Base-by-base conservation (phyloP, 92 coral and sea anemone species). In the Phenganax stokvisi region DNA sequence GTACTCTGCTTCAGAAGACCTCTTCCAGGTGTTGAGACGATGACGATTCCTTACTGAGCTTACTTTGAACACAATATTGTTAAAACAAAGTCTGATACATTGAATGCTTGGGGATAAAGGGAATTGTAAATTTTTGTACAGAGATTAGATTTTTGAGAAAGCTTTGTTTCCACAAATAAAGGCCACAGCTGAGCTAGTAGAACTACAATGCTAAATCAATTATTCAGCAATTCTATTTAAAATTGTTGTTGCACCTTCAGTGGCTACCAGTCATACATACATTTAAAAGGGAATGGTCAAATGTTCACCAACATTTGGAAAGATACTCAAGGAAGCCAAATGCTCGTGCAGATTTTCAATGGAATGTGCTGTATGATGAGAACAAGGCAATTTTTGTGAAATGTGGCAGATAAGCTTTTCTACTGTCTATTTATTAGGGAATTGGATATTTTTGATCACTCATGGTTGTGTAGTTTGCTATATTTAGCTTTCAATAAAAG, bases 1-100 rank as follows among this genome's bases (percentile, higher is more conserved):
- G 82, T 91, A 27, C 83, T 91, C 29, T 74, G 90, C 77, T 91
- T 91, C 91, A 91, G 82, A 82, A 89, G 92, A 71, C 92, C 89
- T 54, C 85, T 84, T 2, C 81, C 80, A 56, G 64, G 53, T 12
- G 68, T 27, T 51, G 37, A 71, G 52, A 31, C 15, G 12, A 44
- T n/a, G 10, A 16, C 54, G 83, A 79, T 79, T 59, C 83, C 83
- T 47, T 79, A 79, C 74, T 79, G 62, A 79, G 15, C 29, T 25
- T 53, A 12, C 37, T 64, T 68, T 68, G 73, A 68, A 68, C 47
- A 30, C n/a, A 37, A 68, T 10, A 9, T 3, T 37, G 17, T 13
- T 30, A 17, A 30, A 30, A 30, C 16, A n/a, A 53, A 68, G 73
- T 10, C 73, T 37, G 47, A 37, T 37, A 29, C 73, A 30, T 10